Evolutionary conservation across 2,113 vertebrate genomes (phyloP), one percentile per base, ranked within the genome.

Genomic region (Canis aureus): DNA sequence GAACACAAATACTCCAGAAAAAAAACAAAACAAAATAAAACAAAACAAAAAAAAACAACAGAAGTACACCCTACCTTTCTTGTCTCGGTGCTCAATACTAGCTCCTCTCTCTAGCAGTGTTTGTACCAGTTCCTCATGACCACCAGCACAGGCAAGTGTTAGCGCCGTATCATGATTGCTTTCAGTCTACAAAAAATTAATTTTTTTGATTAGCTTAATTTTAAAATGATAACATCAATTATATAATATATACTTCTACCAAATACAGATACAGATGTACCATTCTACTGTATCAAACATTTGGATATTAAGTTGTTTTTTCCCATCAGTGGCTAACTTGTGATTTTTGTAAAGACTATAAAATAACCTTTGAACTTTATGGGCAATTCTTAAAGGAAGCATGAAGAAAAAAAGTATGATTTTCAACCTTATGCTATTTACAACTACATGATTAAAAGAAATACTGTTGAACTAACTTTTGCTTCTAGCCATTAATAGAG

Each of bases 141-240:
- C 99, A 95, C 99, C 99, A 81, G 99, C 99, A 98, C 99, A 99
- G 12, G 99, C 99, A 97, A 99, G 99, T 0, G 99, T 99, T 98
- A 99, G 97, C 3, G 99, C 99, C 0, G 99, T 99, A 98, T 99
- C 99, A 78, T 99, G 99, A 98, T 99, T 99, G 96, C 99, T 99
- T 99, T 99, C 99, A 89, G 99, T 99, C 99, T 99, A 97, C 27
- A 97, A 96, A 94, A 98, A 38, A 95, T 6, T 51, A 29, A 43
- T 67, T 53, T 87, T 87, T 67, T 53, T 97, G n/a, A 76, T 92
- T 80, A 86, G 60, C 53, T 93, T 74, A 88, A 89, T 53, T 82
- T 67, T 17, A 43, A 76, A 91, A 89, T 53, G 19, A n/a, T 60
- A 92, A 64, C 4, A 93, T 57, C 23, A 95, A 89, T 59, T 93